Evolutionary conservation across 2,113 vertebrate species (phyloP).

Genomic region (Oryzias curvinotus): DNA sequence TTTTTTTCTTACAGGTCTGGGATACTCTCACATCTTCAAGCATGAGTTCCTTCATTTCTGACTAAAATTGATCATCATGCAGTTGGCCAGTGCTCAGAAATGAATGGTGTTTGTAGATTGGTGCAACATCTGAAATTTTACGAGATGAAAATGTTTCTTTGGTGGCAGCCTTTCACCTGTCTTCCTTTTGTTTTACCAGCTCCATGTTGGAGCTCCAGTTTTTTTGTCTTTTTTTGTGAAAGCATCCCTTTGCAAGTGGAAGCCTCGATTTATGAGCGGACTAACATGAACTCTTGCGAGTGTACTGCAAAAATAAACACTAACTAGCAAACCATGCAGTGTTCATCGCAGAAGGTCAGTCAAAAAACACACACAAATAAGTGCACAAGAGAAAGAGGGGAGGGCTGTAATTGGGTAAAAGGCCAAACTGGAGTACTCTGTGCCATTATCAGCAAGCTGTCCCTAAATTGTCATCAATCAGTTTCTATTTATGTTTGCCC

Average conservation of each 20-base stretch:
- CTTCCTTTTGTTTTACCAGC: no score
- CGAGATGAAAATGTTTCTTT: no score
- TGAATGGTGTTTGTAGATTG: no score
- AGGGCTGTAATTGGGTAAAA: constrained; percentile 35
- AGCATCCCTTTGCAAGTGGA: neutral
- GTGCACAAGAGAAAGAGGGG: neutral
- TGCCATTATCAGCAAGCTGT: constrained; percentile 32
- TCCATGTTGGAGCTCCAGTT: no score
- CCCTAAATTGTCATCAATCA: constrained; percentile 27
- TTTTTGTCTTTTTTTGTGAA: neutral
- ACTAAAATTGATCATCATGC: no score
- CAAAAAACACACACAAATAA: neutral
- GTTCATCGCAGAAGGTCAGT: neutral
- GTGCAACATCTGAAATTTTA: no score
- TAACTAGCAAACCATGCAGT: neutral
- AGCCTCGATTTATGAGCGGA: neutral
- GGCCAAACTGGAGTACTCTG: constrained; percentile 39
- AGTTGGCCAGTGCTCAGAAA: no score
- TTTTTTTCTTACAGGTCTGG: no score
- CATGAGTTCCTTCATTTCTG: no score
- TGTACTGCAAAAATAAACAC: constrained; percentile 6
- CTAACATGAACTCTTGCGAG: neutral
- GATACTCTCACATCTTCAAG: no score
- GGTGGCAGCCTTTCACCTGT: no score
- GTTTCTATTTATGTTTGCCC: constrained; percentile 33